These are phyloP conservation scores for Agrochola litura DNA, from an alignment of 2,888 invertebrate genomes.

Conservation along the genomic window DNA sequence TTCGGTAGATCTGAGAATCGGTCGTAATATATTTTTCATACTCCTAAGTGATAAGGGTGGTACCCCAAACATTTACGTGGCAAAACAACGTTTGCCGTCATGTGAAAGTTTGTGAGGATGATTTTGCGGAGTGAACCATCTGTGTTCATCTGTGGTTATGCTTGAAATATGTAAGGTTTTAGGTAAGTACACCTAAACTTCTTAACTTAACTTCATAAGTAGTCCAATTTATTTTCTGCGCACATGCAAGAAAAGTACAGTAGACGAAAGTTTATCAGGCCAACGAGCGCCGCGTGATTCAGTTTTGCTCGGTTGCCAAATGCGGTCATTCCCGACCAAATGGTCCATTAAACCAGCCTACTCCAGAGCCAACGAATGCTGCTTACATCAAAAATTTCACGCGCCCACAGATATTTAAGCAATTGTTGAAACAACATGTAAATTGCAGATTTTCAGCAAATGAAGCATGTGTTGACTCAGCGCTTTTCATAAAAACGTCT, in stretches of 20 bases:
- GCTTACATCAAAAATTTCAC: slow-evolving; percentile 64
- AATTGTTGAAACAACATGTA: slow-evolving; percentile 51
- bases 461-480: slow-evolving; percentile 23
- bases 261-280: slow-evolving; percentile 50
- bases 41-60: too few species aligned
- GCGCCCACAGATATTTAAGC: slow-evolving; percentile 47
- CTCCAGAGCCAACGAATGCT: slow-evolving; percentile 61
- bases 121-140: too few species aligned
- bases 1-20: too few species aligned
- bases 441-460: slow-evolving; percentile 39
- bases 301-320: slow-evolving; percentile 63
- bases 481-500: slow-evolving; percentile 18
- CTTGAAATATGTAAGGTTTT: too few species aligned
- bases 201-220: slow-evolving; percentile 5
- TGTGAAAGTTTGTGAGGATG: too few species aligned
- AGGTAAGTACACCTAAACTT: not conserved
- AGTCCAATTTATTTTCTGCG: slow-evolving; percentile 29
- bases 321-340: slow-evolving; percentile 63
- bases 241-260: slow-evolving; percentile 26
- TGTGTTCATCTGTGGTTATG: too few species aligned
- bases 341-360: slow-evolving; percentile 66
- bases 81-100: too few species aligned
- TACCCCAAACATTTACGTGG: too few species aligned
- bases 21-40: too few species aligned
- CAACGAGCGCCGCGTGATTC: slow-evolving; percentile 46